A percentile compares a stretch with the other conserved stretches of the same genome.
Conservation (phyloP, 2,888 invertebrate genomes). For the Timema podura region DNA sequence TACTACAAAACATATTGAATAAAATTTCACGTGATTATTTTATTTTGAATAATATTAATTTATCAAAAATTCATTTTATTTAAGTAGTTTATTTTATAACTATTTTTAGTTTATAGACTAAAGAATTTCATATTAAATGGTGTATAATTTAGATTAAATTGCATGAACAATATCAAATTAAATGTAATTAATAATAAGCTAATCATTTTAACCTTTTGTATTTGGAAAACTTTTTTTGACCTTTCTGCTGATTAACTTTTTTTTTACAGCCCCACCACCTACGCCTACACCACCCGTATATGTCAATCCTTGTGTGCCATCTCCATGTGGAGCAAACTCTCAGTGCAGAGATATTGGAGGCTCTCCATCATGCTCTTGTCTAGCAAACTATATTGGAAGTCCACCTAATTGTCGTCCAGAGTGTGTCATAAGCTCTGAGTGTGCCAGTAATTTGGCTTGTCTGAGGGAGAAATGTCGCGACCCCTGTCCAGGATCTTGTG, state of each 20-base stretch:
- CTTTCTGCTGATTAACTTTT: too few species aligned
- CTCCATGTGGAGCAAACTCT: conserved; percentile 61
- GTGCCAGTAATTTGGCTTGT: conserved; percentile 45
- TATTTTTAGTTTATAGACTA: too few species aligned
- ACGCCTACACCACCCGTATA: conserved; percentile 40
- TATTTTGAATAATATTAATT: too few species aligned
- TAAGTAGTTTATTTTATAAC: too few species aligned
- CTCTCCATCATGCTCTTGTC: conserved; percentile 46
- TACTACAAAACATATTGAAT: too few species aligned
- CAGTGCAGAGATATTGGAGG: conserved; percentile 60
- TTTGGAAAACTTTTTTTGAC: too few species aligned
- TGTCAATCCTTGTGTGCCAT: conserved; percentile 39
- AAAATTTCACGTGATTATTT: too few species aligned
- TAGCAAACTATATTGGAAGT: conserved; percentile 38
- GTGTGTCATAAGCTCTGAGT: conserved; percentile 57
- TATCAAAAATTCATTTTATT: too few species aligned
- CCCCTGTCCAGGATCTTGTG: conserved; percentile 50
- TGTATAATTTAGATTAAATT: too few species aligned
- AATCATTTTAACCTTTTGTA: conserved; percentile 3
- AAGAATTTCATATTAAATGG: too few species aligned
- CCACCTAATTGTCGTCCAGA: conserved; percentile 43
- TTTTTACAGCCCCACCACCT: neutral
- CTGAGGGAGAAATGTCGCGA: conserved; percentile 48
- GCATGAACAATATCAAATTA: too few species aligned
- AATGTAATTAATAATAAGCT: conserved; percentile 22